A percentile compares a stretch with the other conserved stretches of the same genome.
Evolutionary conservation across 1,140 invertebrate genomes (phyloP).

Genomic region (Bombus confusus): DNA sequence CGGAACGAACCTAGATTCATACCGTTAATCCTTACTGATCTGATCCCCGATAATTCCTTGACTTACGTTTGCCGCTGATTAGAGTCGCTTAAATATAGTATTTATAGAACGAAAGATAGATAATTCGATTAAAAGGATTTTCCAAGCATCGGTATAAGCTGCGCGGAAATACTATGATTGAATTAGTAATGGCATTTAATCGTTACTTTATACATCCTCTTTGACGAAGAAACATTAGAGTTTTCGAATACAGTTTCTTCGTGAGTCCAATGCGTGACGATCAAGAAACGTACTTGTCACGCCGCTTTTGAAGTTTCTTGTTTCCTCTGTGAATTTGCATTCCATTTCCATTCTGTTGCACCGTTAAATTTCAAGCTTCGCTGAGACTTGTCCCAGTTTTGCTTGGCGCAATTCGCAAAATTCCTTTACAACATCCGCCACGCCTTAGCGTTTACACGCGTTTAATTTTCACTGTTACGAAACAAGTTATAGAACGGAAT

Average conservation of each 20-base stretch:
- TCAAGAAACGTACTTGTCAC: neutral
- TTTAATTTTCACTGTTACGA: neutral
- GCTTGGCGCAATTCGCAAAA: neutral
- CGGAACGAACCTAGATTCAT: slow-evolving; percentile 41
- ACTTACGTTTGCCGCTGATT: slow-evolving; percentile 32
- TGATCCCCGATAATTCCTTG: slow-evolving; percentile 45
- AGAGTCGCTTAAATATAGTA: neutral
- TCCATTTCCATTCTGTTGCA: slow-evolving; percentile 2
- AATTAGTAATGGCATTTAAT: neutral
- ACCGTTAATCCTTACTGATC: slow-evolving; percentile 53
- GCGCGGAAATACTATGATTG: too few species aligned
- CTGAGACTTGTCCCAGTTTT: neutral
- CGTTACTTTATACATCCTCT: neutral
- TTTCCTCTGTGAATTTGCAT: slow-evolving; percentile 25
- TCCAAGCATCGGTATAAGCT: too few species aligned
- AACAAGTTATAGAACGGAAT: neutral
- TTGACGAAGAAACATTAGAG: neutral
- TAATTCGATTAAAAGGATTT: slow-evolving; percentile 20
- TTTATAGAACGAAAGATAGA: neutral
- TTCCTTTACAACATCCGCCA: neutral
- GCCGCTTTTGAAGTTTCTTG: neutral
- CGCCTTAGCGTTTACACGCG: neutral
- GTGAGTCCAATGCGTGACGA: neutral
- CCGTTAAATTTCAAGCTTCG: slow-evolving; percentile 5
- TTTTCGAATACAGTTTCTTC: neutral